Evolutionary conservation across 2,113 vertebrate genomes (phyloP).

Genomic region (Australoheros scitulus): DNA sequence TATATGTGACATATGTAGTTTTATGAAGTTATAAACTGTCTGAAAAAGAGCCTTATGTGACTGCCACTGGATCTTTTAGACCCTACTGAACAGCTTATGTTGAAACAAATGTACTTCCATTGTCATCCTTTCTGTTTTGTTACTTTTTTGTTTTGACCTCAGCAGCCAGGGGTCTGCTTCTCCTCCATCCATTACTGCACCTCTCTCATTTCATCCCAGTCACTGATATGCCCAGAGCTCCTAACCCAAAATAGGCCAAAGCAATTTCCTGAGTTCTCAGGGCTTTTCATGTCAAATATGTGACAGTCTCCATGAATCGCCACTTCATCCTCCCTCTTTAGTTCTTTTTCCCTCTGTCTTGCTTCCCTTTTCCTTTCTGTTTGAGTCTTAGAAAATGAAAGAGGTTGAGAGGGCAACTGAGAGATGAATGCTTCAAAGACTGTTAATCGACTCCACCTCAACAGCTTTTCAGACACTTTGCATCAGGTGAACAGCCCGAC

Average conservation of each 20-base stretch:
- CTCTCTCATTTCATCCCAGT: conserved; percentile 67
- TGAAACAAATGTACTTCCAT: not conserved
- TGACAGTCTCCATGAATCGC: conserved; percentile 27
- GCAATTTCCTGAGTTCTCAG: conserved; percentile 53
- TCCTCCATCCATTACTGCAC: conserved; percentile 19
- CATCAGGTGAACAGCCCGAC: conserved; percentile 23
- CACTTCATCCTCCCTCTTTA: conserved; percentile 16
- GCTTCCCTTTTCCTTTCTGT: conserved; percentile 4
- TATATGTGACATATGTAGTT: not conserved
- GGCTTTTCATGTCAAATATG: conserved; percentile 59
- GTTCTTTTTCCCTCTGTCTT: conserved; percentile 9
- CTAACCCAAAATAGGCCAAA: conserved; percentile 52
- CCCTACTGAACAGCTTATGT: not conserved
- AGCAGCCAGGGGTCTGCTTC: conserved; percentile 25
- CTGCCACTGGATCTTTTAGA: not conserved
- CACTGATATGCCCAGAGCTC: conserved; percentile 69
- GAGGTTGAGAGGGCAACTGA: not conserved
- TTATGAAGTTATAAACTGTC: not conserved
- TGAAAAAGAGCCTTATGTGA: not conserved
- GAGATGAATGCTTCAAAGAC: conserved; percentile 38
- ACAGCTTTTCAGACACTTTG: conserved; percentile 25
- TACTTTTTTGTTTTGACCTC: conserved; percentile 48
- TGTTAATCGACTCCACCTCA: conserved; percentile 5
- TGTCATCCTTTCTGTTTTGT: not conserved
- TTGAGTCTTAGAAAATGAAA: conserved; percentile 10